These are phyloP conservation scores for Syngnathus typhle DNA, from an alignment of 2,113 vertebrate species.

Conservation along the genomic window DNA sequence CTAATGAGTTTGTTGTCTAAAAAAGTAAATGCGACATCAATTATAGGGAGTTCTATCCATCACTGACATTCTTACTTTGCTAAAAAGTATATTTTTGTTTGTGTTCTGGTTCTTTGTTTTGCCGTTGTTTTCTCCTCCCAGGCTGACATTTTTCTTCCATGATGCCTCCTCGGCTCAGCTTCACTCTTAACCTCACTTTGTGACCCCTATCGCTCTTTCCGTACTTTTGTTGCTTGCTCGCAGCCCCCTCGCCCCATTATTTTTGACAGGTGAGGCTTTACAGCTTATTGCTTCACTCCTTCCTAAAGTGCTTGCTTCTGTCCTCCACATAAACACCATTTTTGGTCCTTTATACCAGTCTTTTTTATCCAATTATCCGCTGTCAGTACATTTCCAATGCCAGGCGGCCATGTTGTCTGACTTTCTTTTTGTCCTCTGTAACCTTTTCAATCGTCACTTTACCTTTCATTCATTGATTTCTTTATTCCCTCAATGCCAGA, in stretches of 20 bases:
- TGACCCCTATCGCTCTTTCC: neutral
- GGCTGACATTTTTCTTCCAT: neutral
- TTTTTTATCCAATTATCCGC: conserved; percentile 7
- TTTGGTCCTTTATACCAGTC: neutral
- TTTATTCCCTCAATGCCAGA: conserved; percentile 44
- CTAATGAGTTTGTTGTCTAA: neutral
- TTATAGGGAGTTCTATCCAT: neutral
- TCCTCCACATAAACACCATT: conserved; percentile 8
- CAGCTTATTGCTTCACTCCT: neutral
- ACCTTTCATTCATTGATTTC: conserved; percentile 47
- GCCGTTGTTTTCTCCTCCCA: neutral
- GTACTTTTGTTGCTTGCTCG: neutral
- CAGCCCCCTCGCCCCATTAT: conserved; percentile 3
- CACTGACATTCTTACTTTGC: neutral
- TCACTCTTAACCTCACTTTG: conserved; percentile 9
- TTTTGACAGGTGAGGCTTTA: conserved; percentile 12
- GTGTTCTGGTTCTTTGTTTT: neutral
- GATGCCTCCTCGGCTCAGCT: conserved; percentile 2
- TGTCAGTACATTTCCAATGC: neutral
- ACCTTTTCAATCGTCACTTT: conserved; percentile 19
- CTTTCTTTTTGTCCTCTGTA: neutral
- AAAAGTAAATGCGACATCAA: neutral
- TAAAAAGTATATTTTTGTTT: neutral
- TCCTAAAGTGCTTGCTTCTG: conserved; percentile 4
- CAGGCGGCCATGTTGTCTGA: neutral